Evolutionary conservation across 2,113 vertebrate species (phyloP).

Genomic region (Thunnus maccoyii): DNA sequence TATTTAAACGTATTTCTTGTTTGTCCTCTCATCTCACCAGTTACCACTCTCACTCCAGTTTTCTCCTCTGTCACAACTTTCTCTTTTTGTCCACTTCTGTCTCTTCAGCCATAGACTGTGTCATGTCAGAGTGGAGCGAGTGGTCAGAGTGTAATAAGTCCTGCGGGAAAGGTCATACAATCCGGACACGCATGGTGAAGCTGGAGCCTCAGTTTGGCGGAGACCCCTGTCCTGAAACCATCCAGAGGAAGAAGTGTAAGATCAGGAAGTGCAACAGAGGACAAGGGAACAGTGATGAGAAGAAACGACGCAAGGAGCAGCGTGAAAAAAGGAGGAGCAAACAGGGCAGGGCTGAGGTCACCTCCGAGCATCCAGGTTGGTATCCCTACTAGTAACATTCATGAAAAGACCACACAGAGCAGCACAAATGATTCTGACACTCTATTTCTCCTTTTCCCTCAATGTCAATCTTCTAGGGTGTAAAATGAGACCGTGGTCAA

Average conservation of each 20-base stretch:
- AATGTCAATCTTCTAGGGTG: slow-evolving; percentile 85
- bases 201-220: slow-evolving; percentile 97
- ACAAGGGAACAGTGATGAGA: slow-evolving; percentile 88
- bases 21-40: not conserved
- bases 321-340: slow-evolving; percentile 92
- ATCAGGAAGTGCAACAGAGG: slow-evolving; percentile 92
- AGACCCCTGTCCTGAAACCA: slow-evolving; percentile 90
- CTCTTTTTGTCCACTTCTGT: not conserved
- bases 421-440: not conserved
- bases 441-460: not conserved
- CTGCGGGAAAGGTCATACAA: slow-evolving; percentile 96
- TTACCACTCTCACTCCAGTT: not conserved
- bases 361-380: slow-evolving; percentile 91
- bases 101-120: slow-evolving; percentile 91
- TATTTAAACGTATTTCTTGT: not conserved
- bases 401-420: not conserved
- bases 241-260: slow-evolving; percentile 95
- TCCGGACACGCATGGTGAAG: slow-evolving; percentile 92
- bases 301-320: slow-evolving; percentile 92
- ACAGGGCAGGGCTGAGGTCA: slow-evolving; percentile 84
- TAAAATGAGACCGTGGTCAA: slow-evolving; percentile 96
- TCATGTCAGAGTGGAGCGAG: slow-evolving; percentile 94
- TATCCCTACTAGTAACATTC: not conserved
- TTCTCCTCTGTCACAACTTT: not conserved
- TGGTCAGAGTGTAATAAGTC: slow-evolving; percentile 99